Base-by-base conservation (phyloP, 2,888 invertebrate genomes). In the Patella ulyssiponensis region DNA sequence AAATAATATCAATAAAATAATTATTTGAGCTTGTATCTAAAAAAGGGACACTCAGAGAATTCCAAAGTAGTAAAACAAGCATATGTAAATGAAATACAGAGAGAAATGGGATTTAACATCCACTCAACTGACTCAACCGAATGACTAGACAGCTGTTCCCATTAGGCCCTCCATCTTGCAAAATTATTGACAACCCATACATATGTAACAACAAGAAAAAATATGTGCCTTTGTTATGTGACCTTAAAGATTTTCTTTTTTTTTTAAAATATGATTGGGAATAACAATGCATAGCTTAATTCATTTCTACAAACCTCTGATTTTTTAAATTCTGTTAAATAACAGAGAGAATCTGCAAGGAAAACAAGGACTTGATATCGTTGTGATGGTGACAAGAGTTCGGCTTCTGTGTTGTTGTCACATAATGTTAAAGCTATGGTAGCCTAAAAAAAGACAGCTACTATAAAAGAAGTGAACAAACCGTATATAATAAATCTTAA, bases 361-460 rank as follows among this genome's bases (percentile, higher is more conserved):
- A 94, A 95, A 3, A 94, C 93, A 75, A 94, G 93, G 44, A 95
- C 93, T 87, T 95, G 94, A 87, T 95, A 95, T 88, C 95, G 95
- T 82, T 94, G 93, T 74, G 94, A 92, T 20, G 94, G 92, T 0
- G 93, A 92, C 23, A 94, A 89, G 71, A 94, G 87, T 44, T 85
- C 86, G 33, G 79, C 53, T 33, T 84, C 83, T 53, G 93, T 93
- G 87, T 94, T 94, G 88, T 95, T 94, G 82, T 95, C 95, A 83
- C 94, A 93, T 20, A 94, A 74, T 9, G 95, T 94, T 79, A 95
- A 91, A 52, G 95, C 92, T 83, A 96, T 91, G 85, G 94, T 94
- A 7, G 94, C 94, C 95, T 95, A 88, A 77, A 93, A 12, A 72
- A 54, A 64, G 54, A 33, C 7, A 33, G 33, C 5, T 23, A 23